These are phyloP conservation scores for Lepidurus apus DNA, from an alignment of 1,140 invertebrate genomes.

Conservation along the genomic window DNA sequence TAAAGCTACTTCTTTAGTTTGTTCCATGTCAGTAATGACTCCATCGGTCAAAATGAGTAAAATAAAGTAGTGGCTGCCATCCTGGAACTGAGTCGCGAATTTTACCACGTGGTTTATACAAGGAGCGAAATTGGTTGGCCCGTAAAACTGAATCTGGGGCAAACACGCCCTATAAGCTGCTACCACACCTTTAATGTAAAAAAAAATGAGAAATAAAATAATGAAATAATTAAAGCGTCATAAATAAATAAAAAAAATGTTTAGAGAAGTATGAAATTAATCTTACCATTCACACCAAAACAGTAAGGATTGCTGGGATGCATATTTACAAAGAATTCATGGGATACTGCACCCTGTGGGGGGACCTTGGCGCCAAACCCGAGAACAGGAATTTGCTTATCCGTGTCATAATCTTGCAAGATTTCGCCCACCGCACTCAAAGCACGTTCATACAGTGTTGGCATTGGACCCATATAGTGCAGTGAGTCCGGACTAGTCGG, in stretches of 20 bases:
- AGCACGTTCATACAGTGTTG: conserved; percentile 57
- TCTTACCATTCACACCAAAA: conserved; percentile 43
- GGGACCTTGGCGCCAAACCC: conserved; percentile 55
- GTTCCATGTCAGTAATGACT: conserved; percentile 21
- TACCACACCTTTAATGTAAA: conserved; percentile 38
- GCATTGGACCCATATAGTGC: conserved; percentile 51
- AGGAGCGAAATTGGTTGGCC: conserved; percentile 61
- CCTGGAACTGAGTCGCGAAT: conserved; percentile 45
- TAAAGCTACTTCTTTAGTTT: conserved; percentile 29
- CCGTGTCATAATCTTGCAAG: conserved; percentile 58
- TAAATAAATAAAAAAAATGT: neutral
- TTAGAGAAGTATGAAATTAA: neutral
- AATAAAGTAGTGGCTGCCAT: conserved; percentile 57
- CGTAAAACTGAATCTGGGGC: conserved; percentile 54
- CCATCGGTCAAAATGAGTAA: conserved; percentile 63
- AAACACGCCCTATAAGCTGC: conserved; percentile 46
- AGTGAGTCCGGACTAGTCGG: conserved; percentile 53
- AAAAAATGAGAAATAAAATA: conserved; percentile 3
- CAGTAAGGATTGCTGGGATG: conserved; percentile 55
- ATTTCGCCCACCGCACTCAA: conserved; percentile 57
- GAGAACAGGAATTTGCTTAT: conserved; percentile 54
- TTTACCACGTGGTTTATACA: conserved; percentile 55
- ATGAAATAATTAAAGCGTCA: neutral
- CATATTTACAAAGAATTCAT: conserved; percentile 56
- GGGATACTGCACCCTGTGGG: conserved; percentile 50